phyloP scores from a whole-genome alignment of 2,888 invertebrate genomes.

The Meiosimyza decipiens region DNA sequence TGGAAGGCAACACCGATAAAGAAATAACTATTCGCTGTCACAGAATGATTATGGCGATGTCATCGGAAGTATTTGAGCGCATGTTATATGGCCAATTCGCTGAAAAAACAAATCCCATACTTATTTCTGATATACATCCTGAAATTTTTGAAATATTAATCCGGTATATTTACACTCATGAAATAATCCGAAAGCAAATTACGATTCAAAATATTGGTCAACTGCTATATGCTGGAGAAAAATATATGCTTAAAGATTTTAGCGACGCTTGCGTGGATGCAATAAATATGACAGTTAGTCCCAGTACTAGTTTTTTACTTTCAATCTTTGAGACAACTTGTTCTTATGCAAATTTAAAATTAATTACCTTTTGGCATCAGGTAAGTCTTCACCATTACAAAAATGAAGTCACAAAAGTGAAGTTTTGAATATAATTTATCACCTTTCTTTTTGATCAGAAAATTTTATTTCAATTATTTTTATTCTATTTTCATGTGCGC shows the following conservation, averaged over 20 bases:
- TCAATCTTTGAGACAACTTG: slow-evolving; percentile 49
- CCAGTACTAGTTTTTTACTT: slow-evolving; percentile 41
- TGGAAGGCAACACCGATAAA: slow-evolving; percentile 8
- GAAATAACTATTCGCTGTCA: slow-evolving; percentile 44
- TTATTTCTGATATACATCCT: slow-evolving; percentile 47
- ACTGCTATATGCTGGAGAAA: slow-evolving; percentile 45
- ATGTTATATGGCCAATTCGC: slow-evolving; percentile 40
- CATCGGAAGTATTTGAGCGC: slow-evolving; percentile 48
- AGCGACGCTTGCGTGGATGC: slow-evolving; percentile 43
- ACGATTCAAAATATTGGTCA: slow-evolving; percentile 34
- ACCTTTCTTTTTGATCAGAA: too few relatives aligned
- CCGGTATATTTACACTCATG: slow-evolving; percentile 51
- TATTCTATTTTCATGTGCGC: too few relatives aligned
- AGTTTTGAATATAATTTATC: too few relatives aligned
- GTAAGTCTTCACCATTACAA: slow-evolving; percentile 5
- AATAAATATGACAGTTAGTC: slow-evolving; percentile 44
- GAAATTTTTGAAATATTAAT: slow-evolving; percentile 49
- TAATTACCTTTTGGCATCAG: slow-evolving; percentile 32
- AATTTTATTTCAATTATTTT: too few relatives aligned
- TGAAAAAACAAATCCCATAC: slow-evolving; percentile 39
- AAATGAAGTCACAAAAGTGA: too few relatives aligned
- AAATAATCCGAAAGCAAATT: slow-evolving; percentile 43
- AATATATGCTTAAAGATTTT: slow-evolving; percentile 49
- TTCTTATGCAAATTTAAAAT: slow-evolving; percentile 39
- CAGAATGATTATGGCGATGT: slow-evolving; percentile 46